A percentile compares a stretch with the other conserved stretches of the same genome.
These are phyloP conservation scores for Sweltsa coloradensis DNA, from an alignment of 1,140 invertebrate genomes.

Conservation along the genomic window DNA sequence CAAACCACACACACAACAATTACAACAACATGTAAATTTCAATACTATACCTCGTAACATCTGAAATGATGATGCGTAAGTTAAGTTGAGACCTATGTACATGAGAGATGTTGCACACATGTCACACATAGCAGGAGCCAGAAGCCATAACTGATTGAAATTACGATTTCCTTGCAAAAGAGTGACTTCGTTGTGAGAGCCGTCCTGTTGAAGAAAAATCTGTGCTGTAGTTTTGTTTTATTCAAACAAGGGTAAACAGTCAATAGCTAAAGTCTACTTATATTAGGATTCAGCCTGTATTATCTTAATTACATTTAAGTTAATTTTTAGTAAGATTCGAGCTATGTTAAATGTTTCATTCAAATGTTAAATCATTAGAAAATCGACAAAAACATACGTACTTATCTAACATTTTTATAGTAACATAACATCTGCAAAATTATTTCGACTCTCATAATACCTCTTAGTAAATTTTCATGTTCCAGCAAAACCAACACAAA, in stretches of 20 bases:
- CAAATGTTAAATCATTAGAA: background rate
- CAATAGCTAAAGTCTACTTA: background rate
- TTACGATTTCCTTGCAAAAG: slow-evolving; percentile 51
- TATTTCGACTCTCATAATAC: too few species aligned
- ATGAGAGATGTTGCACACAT: slow-evolving; percentile 72
- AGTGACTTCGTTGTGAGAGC: slow-evolving; percentile 37
- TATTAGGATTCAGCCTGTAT: background rate
- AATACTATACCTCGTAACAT: slow-evolving; percentile 74
- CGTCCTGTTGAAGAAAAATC: slow-evolving; percentile 32
- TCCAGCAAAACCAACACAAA: too few species aligned
- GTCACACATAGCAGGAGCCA: slow-evolving; percentile 77
- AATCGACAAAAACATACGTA: background rate
- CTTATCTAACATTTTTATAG: too few species aligned
- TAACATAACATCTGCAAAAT: too few species aligned
- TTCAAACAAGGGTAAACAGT: background rate
- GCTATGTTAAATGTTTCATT: background rate
- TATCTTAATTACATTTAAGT: background rate
- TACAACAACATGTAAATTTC: slow-evolving; percentile 1
- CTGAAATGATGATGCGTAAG: slow-evolving; percentile 90
- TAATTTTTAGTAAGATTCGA: background rate
- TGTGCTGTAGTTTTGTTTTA: slow-evolving; percentile 4
- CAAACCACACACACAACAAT: too few species aligned
- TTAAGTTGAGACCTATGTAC: slow-evolving; percentile 84
- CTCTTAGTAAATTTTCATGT: too few species aligned
- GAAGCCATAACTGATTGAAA: slow-evolving; percentile 70